These are phyloP conservation scores for Lingula anatina DNA, from an alignment of 2,888 invertebrate species.

Conservation along the genomic window DNA sequence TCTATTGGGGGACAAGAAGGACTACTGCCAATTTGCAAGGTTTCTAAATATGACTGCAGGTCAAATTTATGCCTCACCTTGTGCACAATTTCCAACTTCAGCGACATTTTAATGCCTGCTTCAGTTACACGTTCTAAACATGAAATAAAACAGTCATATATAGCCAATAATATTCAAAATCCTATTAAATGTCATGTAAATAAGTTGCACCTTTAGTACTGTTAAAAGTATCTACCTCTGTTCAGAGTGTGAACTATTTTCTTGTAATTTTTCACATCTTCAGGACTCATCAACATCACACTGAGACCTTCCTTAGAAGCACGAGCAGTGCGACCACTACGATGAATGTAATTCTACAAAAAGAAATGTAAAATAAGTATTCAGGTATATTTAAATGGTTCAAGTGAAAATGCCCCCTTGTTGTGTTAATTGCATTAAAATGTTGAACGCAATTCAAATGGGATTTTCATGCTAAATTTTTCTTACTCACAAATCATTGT, in stretches of 20 bases:
- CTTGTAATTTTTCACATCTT: conserved; percentile 70
- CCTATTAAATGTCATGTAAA: neutral
- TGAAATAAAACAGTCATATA: too few relatives aligned
- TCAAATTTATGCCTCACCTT: neutral
- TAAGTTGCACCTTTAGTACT: neutral
- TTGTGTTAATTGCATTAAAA: too few relatives aligned
- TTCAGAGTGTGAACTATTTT: conserved; percentile 79
- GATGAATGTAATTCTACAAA: conserved; percentile 90
- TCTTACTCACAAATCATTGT: too few relatives aligned
- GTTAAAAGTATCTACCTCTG: conserved; percentile 61
- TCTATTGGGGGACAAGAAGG: too few relatives aligned
- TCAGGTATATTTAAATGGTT: too few relatives aligned
- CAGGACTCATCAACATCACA: conserved; percentile 83
- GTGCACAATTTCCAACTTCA: neutral
- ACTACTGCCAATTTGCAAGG: too few relatives aligned
- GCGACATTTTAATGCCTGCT: too few relatives aligned
- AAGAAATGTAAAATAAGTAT: too few relatives aligned
- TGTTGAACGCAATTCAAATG: too few relatives aligned
- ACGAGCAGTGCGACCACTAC: conserved; percentile 93
- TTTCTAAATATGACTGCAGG: neutral
- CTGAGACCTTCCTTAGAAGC: conserved; percentile 85
- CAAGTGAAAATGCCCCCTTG: too few relatives aligned
- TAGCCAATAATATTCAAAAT: neutral
- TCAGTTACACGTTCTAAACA: neutral
- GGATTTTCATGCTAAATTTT: too few relatives aligned